A percentile compares a stretch with the other conserved stretches of the same genome.
Evolutionary conservation across 2,113 vertebrate genomes (phyloP).

Genomic region (Brachyhypopomus occidentalis): DNA sequence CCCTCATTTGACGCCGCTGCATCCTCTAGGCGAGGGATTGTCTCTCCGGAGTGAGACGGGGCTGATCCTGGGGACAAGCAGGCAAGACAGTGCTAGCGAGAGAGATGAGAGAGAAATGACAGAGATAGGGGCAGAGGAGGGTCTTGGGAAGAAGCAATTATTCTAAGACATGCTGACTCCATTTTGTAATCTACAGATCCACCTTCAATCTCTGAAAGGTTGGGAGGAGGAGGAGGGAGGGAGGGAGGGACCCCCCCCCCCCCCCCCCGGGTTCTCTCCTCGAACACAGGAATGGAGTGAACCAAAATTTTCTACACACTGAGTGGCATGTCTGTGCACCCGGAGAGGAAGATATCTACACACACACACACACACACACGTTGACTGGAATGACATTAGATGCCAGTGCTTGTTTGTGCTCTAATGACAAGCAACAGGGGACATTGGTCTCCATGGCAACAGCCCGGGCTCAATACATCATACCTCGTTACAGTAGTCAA

Average conservation of each 20-base stretch:
- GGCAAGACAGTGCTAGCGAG: neutral
- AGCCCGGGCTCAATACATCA: constrained; percentile 84
- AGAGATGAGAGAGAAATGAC: constrained; percentile 26
- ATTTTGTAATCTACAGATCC: constrained; percentile 58
- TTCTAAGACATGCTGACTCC: constrained; percentile 56
- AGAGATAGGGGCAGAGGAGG: constrained; percentile 30
- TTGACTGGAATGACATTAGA: constrained; percentile 85
- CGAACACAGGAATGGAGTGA: constrained; percentile 35
- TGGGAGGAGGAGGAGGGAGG: constrained; percentile 4
- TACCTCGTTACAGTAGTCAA: constrained; percentile 84
- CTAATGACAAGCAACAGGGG: constrained; percentile 87
- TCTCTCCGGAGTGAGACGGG: neutral
- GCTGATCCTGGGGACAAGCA: neutral
- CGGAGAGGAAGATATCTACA: constrained; percentile 51
- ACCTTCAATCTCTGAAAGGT: constrained; percentile 62
- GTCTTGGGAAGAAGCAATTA: constrained; percentile 60
- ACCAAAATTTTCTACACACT: constrained; percentile 52
- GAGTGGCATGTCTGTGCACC: constrained; percentile 50
- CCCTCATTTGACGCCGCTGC: neutral
- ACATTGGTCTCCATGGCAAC: constrained; percentile 86
- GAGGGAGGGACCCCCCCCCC: constrained; percentile 41
- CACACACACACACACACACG: constrained; percentile 46
- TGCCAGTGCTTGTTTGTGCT: constrained; percentile 80
- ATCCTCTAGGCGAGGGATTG: neutral
- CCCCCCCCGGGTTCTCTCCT: constrained; percentile 41